Evolutionary conservation across 1,140 invertebrate genomes (phyloP).

Genomic region (Heliconius hewitsoni): DNA sequence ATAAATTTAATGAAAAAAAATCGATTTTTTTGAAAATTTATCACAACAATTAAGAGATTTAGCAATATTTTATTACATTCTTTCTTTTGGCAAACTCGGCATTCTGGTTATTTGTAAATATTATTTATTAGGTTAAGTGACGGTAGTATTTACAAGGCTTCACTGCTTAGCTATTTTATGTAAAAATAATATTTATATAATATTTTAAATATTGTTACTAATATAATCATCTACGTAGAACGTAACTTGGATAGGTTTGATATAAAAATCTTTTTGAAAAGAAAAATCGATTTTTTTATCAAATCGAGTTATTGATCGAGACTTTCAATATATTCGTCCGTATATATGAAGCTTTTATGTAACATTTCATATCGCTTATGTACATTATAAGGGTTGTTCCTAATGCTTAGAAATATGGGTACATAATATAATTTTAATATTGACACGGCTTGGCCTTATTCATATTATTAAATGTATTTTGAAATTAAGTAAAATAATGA

Average conservation of each 20-base stretch:
- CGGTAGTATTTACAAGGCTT: constrained; percentile 73
- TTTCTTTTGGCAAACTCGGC: constrained; percentile 39
- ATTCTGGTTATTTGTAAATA: constrained; percentile 79
- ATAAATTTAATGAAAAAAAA: constrained; percentile 19
- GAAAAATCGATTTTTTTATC: constrained; percentile 14
- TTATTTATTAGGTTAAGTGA: constrained; percentile 78
- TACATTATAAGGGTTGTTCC: constrained; percentile 67
- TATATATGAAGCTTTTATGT: constrained; percentile 45
- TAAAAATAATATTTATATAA: constrained; percentile 79
- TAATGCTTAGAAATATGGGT: constrained; percentile 58
- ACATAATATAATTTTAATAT: constrained; percentile 38
- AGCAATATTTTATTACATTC: background rate
- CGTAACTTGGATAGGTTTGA: constrained; percentile 49
- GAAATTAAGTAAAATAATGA: constrained; percentile 15
- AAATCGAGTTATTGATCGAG: constrained; percentile 1
- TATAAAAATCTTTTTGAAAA: constrained; percentile 10
- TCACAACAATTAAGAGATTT: constrained; percentile 9
- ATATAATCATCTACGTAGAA: constrained; percentile 66
- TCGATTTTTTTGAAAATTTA: constrained; percentile 12
- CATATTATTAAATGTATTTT: constrained; percentile 13
- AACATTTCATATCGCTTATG: constrained; percentile 56
- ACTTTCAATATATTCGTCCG: constrained; percentile 40
- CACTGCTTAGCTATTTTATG: constrained; percentile 75
- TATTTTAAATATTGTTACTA: constrained; percentile 75
- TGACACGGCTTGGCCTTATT: constrained; percentile 36